Evolutionary conservation across 2,113 vertebrate species (phyloP), one percentile per base, ranked within the genome.

Genomic region (Alosa alosa): DNA sequence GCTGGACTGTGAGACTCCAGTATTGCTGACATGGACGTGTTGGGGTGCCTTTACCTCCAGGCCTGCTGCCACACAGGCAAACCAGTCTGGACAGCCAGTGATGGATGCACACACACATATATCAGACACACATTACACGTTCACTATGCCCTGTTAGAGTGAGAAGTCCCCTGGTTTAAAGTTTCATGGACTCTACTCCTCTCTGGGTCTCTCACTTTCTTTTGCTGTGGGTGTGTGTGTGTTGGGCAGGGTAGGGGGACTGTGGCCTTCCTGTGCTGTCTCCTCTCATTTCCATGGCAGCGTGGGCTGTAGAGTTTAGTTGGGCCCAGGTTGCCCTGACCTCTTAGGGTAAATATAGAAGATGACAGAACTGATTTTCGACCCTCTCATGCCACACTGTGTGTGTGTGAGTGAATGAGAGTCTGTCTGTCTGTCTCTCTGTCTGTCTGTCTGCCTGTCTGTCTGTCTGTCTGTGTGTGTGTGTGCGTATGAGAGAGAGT

Each of bases 251-350:
- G 18, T 17, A 39, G 31, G 72, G 72, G 72, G 31, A 78, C 72
- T 78, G 3, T 13, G 72, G 72, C 72, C 39, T 78, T 78, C 72
- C 72, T 78, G 31, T 78, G 31, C 72, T 36, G 72, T 78, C 72
- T 78, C 72, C 72, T 39, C 25, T 78, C 72, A 78, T 78, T 78
- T 39, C 72, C 72, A 78, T 39, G 31, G 9, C 72, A 78, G 72
- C 15, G 72, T 17, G 3, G 72, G 11, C 64, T 31, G 25, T 68
- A 6, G n/a, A 68, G 64, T 15, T 0, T 2, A 68, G 64, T 25
- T 25, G 25, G n/a, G 7, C 64, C 36, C 72, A 4, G 15, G 25
- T 17, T 36, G 64, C n/a, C 25, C 72, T 78, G 72, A 78, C 72
- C 9, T 78, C 3, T 78, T 13, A 78, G 72, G 31, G 72, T 39